A percentile compares a stretch with the other conserved stretches of the same genome.
These are phyloP conservation scores for Petrolisthes cinctipes DNA, from an alignment of 2,888 invertebrate genomes.

Conservation along the genomic window DNA sequence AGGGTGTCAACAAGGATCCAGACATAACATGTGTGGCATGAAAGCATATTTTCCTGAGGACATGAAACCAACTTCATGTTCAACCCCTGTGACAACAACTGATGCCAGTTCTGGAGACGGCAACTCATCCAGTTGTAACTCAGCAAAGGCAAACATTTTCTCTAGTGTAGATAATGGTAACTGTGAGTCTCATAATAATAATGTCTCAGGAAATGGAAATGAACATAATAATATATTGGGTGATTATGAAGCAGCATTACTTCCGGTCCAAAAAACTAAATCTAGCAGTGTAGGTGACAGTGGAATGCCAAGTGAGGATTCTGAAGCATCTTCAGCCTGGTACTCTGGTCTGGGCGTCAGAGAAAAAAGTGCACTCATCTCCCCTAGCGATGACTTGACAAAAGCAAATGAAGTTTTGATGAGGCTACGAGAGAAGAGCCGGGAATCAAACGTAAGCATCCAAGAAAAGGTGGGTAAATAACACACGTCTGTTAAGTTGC, in stretches of 20 bases:
- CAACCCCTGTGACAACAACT: neutral
- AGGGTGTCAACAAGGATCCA: neutral
- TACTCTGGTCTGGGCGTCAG: constrained; percentile 27
- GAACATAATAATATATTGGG: neutral
- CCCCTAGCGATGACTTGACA: constrained; percentile 31
- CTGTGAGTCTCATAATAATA: constrained; percentile 38
- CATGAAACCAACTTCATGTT: neutral
- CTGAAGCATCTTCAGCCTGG: constrained; percentile 32
- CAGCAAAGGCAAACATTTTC: no score
- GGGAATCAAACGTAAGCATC: constrained; percentile 36
- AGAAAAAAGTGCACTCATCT: constrained; percentile 43
- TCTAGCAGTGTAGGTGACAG: constrained; percentile 1
- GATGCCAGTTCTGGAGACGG: neutral
- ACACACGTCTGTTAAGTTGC: no score
- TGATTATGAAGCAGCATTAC: neutral
- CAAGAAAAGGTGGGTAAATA: constrained; percentile 40
- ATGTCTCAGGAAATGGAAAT: constrained; percentile 39
- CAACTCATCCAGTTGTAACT: neutral
- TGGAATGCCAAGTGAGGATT: neutral
- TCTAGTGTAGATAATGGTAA: constrained; percentile 27
- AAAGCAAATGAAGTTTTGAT: constrained; percentile 42
- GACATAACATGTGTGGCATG: neutral
- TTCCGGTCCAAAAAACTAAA: neutral
- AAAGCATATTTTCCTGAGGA: constrained; percentile 10
- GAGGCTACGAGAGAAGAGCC: constrained; percentile 32